Evolutionary conservation across 2,113 vertebrate species (phyloP).

Genomic region (Blennius ocellaris): DNA sequence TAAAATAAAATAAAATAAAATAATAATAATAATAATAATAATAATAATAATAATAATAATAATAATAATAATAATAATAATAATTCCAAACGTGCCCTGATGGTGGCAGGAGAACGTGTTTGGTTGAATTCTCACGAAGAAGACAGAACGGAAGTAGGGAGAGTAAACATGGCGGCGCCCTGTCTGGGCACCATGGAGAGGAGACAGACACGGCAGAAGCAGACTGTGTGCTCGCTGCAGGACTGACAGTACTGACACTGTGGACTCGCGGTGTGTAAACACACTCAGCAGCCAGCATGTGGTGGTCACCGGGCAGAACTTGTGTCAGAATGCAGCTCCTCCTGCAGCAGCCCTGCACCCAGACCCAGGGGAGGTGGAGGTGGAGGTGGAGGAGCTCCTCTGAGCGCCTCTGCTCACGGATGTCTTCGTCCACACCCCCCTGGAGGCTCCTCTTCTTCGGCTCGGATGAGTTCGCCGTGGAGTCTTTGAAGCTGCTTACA

Average conservation of each 20-base stretch:
- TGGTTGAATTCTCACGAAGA: background rate
- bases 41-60: too few relatives aligned
- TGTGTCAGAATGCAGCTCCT: background rate
- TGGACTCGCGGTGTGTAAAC: background rate
- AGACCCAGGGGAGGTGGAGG: too few relatives aligned
- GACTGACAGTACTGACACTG: background rate
- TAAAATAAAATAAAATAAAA: too few relatives aligned
- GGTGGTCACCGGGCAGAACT: constrained; percentile 19
- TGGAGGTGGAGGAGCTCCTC: background rate
- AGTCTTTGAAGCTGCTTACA: constrained; percentile 84
- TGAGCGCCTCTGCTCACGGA: constrained; percentile 5
- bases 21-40: too few relatives aligned
- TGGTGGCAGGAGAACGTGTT: too few relatives aligned
- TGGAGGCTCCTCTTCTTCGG: constrained; percentile 94
- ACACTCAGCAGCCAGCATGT: constrained; percentile 20
- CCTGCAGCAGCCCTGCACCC: background rate
- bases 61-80: too few relatives aligned
- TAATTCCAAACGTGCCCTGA: too few relatives aligned
- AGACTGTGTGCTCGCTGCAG: too few relatives aligned
- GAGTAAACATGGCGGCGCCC: constrained; percentile 50
- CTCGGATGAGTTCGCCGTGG: constrained; percentile 88
- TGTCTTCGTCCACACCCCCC: constrained; percentile 75
- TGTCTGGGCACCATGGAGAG: background rate
- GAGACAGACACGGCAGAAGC: fast-evolving
- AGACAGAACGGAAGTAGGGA: background rate